Evolutionary conservation across 1,140 invertebrate species (phyloP).

Genomic region (Apis dorsata): DNA sequence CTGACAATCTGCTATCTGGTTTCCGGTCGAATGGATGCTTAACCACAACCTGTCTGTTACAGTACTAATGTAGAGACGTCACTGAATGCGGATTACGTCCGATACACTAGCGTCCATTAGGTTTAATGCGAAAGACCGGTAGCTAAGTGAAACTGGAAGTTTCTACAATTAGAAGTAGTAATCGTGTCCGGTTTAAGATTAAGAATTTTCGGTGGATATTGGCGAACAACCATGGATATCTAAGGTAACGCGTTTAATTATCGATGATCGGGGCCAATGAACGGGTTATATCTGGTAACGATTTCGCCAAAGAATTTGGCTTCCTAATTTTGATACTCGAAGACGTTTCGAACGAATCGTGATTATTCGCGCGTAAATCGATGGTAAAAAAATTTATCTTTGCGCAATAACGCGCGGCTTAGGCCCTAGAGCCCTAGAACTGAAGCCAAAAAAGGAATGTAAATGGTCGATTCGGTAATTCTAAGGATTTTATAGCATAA

Average conservation of each 20-base stretch:
- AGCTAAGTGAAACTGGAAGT: conserved; percentile 50
- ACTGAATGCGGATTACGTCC: conserved; percentile 55
- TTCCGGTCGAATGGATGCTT: conserved; percentile 67
- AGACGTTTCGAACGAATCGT: neutral
- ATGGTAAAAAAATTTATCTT: neutral
- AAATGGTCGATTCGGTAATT: conserved; percentile 79
- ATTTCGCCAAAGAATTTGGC: too few species aligned
- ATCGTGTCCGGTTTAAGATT: conserved; percentile 11
- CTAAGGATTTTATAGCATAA: conserved; percentile 76
- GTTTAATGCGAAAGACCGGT: conserved; percentile 45
- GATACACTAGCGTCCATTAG: conserved; percentile 44
- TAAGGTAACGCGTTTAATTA: too few species aligned
- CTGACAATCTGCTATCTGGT: conserved; percentile 68
- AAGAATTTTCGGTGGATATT: neutral
- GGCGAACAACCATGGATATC: too few species aligned
- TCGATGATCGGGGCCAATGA: too few species aligned
- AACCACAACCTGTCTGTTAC: conserved; percentile 67
- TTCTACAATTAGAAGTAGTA: conserved; percentile 43
- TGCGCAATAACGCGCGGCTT: neutral
- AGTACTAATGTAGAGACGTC: conserved; percentile 62
- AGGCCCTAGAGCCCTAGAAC: conserved; percentile 30
- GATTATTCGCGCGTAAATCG: neutral
- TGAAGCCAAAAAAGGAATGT: conserved; percentile 67
- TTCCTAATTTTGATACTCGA: too few species aligned
- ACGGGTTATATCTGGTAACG: too few species aligned